A percentile compares a stretch with the other conserved stretches of the same genome.
Conservation (phyloP, 2,888 invertebrate species). For the Apantesis nais region DNA sequence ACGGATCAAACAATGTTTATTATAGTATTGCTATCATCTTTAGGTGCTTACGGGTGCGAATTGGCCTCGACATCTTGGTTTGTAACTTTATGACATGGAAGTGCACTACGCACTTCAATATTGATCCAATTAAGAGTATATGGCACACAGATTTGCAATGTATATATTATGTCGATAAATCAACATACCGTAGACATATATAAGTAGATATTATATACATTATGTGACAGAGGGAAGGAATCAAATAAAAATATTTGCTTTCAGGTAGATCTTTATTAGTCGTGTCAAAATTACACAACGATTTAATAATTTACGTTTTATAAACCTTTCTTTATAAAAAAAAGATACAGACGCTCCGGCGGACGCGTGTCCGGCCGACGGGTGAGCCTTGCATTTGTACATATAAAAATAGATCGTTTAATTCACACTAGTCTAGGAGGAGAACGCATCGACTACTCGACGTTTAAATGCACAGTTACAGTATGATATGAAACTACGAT, state of each 20-base stretch:
- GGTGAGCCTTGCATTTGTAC: conserved; percentile 44
- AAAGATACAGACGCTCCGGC: conserved; percentile 33
- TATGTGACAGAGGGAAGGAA: background rate
- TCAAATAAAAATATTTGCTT: background rate
- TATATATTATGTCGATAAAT: too few relatives aligned
- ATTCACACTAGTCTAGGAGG: conserved; percentile 67
- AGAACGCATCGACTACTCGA: conserved; percentile 63
- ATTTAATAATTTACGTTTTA: conserved; percentile 63
- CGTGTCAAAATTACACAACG: conserved; percentile 70
- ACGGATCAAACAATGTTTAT: too few relatives aligned
- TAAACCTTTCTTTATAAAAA: conserved; percentile 55
- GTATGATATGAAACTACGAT: conserved; percentile 82
- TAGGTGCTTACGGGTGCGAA: too few relatives aligned
- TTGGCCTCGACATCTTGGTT: too few relatives aligned
- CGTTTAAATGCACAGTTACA: conserved; percentile 75
- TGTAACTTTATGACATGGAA: too few relatives aligned
- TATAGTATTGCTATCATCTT: too few relatives aligned
- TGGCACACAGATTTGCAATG: too few relatives aligned
- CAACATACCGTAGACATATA: too few relatives aligned
- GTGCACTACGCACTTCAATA: background rate
- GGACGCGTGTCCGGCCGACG: background rate
- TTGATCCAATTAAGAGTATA: background rate
- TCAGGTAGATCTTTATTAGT: conserved; percentile 63
- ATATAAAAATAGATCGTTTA: conserved; percentile 81
- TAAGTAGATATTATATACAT: too few relatives aligned